phyloP scores from a whole-genome alignment of 2,113 vertebrate species.

The Prunella fulvescens region DNA sequence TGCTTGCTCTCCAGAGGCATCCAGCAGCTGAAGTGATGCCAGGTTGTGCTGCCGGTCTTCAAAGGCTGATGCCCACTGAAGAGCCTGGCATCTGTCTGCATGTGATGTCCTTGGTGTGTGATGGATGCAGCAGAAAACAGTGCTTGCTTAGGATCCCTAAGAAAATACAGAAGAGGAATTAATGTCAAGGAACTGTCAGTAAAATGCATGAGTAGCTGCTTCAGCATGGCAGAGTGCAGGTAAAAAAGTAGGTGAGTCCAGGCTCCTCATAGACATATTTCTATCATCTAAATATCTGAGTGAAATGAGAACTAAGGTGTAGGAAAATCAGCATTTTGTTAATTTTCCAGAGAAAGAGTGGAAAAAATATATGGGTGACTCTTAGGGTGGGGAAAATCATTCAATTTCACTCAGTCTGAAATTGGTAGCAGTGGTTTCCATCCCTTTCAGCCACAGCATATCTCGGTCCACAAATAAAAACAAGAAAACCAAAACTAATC shows the following conservation, averaged over 20 bases:
- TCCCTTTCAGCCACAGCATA: not conserved
- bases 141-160: not conserved
- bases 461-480: not conserved
- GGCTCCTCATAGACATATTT: not conserved
- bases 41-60: not conserved
- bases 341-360: not conserved
- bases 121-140: not conserved
- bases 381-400: not conserved
- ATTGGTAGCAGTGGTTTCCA: not conserved
- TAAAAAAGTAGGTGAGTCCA: not conserved
- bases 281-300: not conserved
- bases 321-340: not conserved
- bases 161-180: not conserved
- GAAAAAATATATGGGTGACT: not conserved
- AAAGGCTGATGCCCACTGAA: not conserved
- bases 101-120: not conserved
- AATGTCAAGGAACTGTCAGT: not conserved
- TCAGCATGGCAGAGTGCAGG: not conserved
- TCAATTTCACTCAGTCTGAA: not conserved
- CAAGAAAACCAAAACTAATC: not conserved
- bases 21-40: rapidly evolving
- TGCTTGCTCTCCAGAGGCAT: not conserved
- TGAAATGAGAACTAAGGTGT: not conserved
- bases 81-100: not conserved
- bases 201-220: not conserved